Conservation (phyloP, 2,113 vertebrate species). For the Poecilia latipinna region DNA sequence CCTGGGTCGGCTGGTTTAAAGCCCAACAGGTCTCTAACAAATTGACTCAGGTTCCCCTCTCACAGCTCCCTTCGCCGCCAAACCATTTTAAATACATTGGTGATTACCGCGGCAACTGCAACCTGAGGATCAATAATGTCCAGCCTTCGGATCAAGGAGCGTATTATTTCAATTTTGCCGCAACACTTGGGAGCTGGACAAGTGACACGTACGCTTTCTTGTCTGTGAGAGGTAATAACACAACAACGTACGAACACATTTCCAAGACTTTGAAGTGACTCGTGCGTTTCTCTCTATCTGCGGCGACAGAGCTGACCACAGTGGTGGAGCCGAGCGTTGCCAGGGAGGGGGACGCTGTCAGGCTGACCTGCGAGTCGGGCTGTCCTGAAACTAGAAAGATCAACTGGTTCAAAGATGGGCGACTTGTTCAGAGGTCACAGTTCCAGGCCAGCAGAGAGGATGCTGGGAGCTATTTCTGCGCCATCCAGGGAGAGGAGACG, state of each 20-base stretch:
- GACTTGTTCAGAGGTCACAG: background rate
- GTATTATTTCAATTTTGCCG: conserved; percentile 47
- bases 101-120: background rate
- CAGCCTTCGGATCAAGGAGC: conserved; percentile 12
- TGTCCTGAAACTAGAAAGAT: background rate
- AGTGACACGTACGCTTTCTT: background rate
- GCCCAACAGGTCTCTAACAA: fast-evolving
- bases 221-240: conserved; percentile 49
- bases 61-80: fast-evolving
- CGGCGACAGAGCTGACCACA: conserved; percentile 46
- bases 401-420: conserved; percentile 57
- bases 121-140: conserved; percentile 45
- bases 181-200: fast-evolving
- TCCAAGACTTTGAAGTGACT: background rate
- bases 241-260: background rate
- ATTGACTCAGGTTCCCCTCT: fast-evolving
- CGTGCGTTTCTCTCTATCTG: background rate
- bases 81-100: conserved; percentile 41
- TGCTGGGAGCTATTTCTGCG: conserved; percentile 60
- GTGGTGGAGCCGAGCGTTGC: conserved; percentile 38
- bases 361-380: conserved; percentile 30
- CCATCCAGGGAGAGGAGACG: background rate
- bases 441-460: conserved; percentile 43
- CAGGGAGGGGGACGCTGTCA: conserved; percentile 47
- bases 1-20: conserved; percentile 22